Percentiles rank a stretch among this genome's conserved stretches.
Conservation (phyloP, 2,113 vertebrate genomes). For the Psophia crepitans region DNA sequence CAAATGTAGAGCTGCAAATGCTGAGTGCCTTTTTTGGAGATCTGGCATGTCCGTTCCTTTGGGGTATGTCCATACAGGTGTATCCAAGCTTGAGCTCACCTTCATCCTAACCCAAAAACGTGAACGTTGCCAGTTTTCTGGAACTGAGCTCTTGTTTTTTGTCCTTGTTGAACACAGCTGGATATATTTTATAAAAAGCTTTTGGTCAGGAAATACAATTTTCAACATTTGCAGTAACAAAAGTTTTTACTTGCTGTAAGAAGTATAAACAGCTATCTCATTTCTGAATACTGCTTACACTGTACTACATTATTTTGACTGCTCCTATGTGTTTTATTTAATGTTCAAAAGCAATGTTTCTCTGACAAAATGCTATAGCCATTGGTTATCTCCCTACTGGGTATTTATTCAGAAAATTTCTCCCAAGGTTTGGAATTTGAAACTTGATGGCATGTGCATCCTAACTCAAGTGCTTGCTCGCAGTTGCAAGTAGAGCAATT, state of each 20-base stretch:
- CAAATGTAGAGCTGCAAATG: not conserved
- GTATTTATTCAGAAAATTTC: not conserved
- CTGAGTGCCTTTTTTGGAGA: not conserved
- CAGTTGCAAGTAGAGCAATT: not conserved
- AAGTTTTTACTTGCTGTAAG: not conserved
- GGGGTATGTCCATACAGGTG: not conserved
- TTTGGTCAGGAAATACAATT: not conserved
- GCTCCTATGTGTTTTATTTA: not conserved
- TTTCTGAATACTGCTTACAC: not conserved
- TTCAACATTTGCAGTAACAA: not conserved
- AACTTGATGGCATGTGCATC: not conserved
- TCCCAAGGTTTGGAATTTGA: not conserved
- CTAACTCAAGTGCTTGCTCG: not conserved
- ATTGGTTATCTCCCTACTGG: not conserved
- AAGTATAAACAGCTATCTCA: not conserved
- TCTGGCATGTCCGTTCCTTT: accelerated
- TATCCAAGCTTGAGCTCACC: not conserved
- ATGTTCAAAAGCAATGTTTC: not conserved
- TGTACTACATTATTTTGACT: not conserved
- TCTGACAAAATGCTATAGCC: not conserved
- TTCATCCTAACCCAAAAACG: not conserved
- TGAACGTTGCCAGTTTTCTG: not conserved
- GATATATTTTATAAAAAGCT: not conserved
- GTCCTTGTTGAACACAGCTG: not conserved
- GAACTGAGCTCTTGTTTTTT: not conserved